A percentile compares a stretch with the other conserved stretches of the same genome.
These are phyloP conservation scores for Muscidifurax raptorellus DNA, from an alignment of 1,140 invertebrate genomes.

Conservation along the genomic window DNA sequence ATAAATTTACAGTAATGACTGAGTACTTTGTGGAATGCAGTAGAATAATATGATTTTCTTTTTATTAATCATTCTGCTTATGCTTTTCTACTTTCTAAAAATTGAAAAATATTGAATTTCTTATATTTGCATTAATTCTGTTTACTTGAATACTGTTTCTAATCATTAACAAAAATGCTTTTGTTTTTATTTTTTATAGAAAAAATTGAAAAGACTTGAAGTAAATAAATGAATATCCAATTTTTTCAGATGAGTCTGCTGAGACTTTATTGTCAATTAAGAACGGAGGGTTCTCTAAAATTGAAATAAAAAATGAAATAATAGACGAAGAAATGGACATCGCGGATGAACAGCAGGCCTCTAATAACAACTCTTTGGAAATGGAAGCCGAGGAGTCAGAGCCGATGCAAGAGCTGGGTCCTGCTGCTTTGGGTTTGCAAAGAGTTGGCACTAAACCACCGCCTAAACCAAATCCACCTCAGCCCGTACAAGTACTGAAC, in stretches of 20 bases:
- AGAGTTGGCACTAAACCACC: constrained; percentile 85
- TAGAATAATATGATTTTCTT: too few species aligned
- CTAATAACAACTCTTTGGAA: constrained; percentile 70
- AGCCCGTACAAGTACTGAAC: constrained; percentile 86
- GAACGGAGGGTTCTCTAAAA: constrained; percentile 74
- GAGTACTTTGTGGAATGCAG: too few species aligned
- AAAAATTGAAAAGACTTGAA: neutral
- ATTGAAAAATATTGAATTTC: neutral
- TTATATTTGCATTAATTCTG: neutral
- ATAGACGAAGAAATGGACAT: constrained; percentile 80
- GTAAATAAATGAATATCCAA: neutral
- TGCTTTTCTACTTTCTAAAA: too few species aligned
- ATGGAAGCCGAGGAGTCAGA: constrained; percentile 80
- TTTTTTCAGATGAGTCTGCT: constrained; percentile 73
- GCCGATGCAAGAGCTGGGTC: constrained; percentile 81
- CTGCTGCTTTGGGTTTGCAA: constrained; percentile 85
- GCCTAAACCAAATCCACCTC: constrained; percentile 80
- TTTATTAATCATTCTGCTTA: too few species aligned
- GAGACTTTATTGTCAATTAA: constrained; percentile 76
- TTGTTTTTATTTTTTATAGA: too few species aligned
- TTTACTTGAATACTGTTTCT: neutral
- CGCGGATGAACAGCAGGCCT: constrained; percentile 72
- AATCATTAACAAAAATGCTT: too few species aligned
- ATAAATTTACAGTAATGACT: too few species aligned
- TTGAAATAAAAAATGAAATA: constrained; percentile 71